phyloP scores from a whole-genome alignment of 2,113 vertebrate species.

The Dunckerocampus dactyliophorus region DNA sequence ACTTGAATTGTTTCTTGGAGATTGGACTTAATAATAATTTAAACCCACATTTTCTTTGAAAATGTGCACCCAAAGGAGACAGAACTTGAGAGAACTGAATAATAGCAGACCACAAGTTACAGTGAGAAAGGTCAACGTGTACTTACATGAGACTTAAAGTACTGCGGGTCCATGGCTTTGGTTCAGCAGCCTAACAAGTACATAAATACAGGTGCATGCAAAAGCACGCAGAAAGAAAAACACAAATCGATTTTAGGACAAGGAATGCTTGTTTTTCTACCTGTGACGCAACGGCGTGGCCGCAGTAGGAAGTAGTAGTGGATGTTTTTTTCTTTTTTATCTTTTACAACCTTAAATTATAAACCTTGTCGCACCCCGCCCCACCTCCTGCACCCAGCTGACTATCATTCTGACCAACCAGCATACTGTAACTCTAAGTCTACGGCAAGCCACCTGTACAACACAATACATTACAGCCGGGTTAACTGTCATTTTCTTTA shows the following conservation, averaged over 20 bases:
- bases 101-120: not conserved
- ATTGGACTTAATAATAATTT: too few relatives aligned
- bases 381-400: conserved; percentile 13
- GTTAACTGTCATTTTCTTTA: not conserved
- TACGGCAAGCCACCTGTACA: not conserved
- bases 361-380: conserved; percentile 9
- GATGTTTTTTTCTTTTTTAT: not conserved
- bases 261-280: conserved; percentile 27
- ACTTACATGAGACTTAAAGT: conserved; percentile 49
- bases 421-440: too few relatives aligned
- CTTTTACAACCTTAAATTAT: conserved; percentile 14
- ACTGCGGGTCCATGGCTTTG: conserved; percentile 43
- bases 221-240: not conserved
- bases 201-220: not conserved
- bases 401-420: conserved; percentile 32
- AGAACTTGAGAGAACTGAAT: not conserved
- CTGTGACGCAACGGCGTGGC: conserved; percentile 22
- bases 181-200: conserved; percentile 7
- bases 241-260: not conserved
- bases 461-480: conserved; percentile 4
- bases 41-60: not conserved
- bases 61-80: not conserved
- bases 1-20: too few relatives aligned
- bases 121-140: not conserved
- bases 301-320: not conserved